A percentile compares a stretch with the other conserved stretches of the same genome.
phyloP scores from a whole-genome alignment of 2,113 vertebrate genomes.

The Nothoprocta perdicaria region DNA sequence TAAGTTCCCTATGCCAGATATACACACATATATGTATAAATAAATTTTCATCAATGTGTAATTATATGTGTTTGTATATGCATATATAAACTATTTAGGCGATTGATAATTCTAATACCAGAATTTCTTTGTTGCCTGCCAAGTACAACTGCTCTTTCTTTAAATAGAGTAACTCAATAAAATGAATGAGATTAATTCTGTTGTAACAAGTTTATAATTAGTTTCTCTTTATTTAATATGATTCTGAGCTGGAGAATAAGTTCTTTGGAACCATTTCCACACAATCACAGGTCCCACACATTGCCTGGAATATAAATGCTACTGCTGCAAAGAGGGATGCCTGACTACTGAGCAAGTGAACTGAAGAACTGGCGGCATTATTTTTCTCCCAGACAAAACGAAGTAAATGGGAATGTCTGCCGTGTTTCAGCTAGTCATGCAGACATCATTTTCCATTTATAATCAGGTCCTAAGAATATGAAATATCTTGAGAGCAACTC shows the following conservation, averaged over 20 bases:
- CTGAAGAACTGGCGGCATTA: not conserved
- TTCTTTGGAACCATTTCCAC: slow-evolving; percentile 42
- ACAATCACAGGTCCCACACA: not conserved
- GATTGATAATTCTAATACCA: not conserved
- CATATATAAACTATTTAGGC: not conserved
- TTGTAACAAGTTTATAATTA: not conserved
- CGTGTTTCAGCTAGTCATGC: not conserved
- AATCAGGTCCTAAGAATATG: not conserved
- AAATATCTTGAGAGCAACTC: not conserved
- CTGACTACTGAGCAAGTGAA: not conserved
- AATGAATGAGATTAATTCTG: not conserved
- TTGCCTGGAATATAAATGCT: not conserved
- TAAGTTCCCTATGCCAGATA: not conserved
- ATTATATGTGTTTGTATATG: too few relatives aligned
- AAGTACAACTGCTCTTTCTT: not conserved
- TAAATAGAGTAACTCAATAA: not conserved
- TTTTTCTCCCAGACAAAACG: not conserved
- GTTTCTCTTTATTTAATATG: slow-evolving; percentile 30
- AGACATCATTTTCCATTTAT: not conserved
- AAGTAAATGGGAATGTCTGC: not conserved
- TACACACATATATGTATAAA: too few relatives aligned
- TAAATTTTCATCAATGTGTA: too few relatives aligned
- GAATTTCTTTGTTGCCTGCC: not conserved
- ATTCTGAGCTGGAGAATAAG: slow-evolving; percentile 25
- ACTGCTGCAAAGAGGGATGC: not conserved